Evolutionary conservation across 2,888 invertebrate species (phyloP), one percentile per base, ranked within the genome.

Genomic region (Drosophila stalkeri): DNA sequence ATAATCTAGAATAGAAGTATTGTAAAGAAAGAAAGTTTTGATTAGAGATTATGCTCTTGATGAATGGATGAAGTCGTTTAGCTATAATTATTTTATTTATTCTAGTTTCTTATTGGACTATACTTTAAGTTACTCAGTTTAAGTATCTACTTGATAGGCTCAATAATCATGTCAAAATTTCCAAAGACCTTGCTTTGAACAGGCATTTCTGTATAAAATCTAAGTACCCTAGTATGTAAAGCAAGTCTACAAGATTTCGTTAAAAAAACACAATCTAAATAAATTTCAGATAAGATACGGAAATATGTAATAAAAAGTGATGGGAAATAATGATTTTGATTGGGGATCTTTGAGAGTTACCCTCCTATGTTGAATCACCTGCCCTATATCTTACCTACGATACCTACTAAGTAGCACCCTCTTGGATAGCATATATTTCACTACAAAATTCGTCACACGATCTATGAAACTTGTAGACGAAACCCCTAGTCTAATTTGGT

Each of bases 401-500:
- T 54, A 9, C 23, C n/a, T 23, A 37, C n/a, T 20, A 41, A 8
- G 6, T 20, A 47, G 27, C 20, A 20, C 47, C 23, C 27, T 37
- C 49, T 39, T 20, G 35, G 20, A 16, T 31, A 35, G 11, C 39
- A 33, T 18, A 47, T 33, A 47, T 27, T 46, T 64, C 16, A 46
- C 31, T 46, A 27, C 9, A 2, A 18, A 9, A 81, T 52, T 65
- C 66, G 78, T 81, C 74, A 62, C 81, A 73, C 74, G 65, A 63
- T 66, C 65, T 37, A 31, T 61, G 60, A 72, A 68, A 60, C 59
- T 64, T 66, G 54, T 37, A 39, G 35, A 65, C 49, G 47, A 72
- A 71, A 60, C 46, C 65, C 71, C 65, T 77, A 81, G 55, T 54
- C 72, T 71, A 78, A 37, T 78, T 81, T 59, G 43, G 51, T 44